Evolutionary conservation across 2,888 invertebrate genomes (phyloP).

Genomic region (Hymenopus coronatus): DNA sequence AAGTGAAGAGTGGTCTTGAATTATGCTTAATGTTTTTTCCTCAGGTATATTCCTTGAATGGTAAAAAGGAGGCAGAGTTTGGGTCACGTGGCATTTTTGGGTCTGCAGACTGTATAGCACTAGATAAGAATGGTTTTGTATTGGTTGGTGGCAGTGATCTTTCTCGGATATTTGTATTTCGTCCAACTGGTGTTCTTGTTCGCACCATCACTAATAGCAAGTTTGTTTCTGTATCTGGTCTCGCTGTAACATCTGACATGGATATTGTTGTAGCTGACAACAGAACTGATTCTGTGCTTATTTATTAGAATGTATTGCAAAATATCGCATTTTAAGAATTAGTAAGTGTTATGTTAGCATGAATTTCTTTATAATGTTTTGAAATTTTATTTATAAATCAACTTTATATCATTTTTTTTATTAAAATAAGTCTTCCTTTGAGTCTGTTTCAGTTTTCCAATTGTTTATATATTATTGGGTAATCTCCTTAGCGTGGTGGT

Average conservation of each 20-base stretch:
- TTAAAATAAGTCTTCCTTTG: too few relatives aligned
- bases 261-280: constrained; percentile 63
- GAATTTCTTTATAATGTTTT: too few relatives aligned
- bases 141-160: constrained; percentile 78
- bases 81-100: constrained; percentile 73
- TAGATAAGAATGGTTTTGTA: constrained; percentile 71
- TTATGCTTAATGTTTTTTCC: too few relatives aligned
- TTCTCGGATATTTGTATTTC: constrained; percentile 71
- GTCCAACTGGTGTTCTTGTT: constrained; percentile 65
- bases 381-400: too few relatives aligned
- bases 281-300: constrained; percentile 52
- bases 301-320: constrained; percentile 42
- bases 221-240: constrained; percentile 69
- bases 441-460: too few relatives aligned
- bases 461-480: too few relatives aligned
- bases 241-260: constrained; percentile 57
- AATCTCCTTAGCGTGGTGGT: too few relatives aligned
- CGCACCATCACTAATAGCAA: constrained; percentile 51
- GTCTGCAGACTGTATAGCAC: constrained; percentile 69
- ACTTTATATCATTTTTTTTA: too few relatives aligned
- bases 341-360: too few relatives aligned
- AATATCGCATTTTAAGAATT: too few relatives aligned
- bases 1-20: too few relatives aligned
- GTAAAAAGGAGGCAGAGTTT: constrained; percentile 58
- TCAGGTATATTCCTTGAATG: constrained; percentile 51